Evolutionary conservation across 2,113 vertebrate genomes (phyloP).

Genomic region (Xyrauchen texanus): DNA sequence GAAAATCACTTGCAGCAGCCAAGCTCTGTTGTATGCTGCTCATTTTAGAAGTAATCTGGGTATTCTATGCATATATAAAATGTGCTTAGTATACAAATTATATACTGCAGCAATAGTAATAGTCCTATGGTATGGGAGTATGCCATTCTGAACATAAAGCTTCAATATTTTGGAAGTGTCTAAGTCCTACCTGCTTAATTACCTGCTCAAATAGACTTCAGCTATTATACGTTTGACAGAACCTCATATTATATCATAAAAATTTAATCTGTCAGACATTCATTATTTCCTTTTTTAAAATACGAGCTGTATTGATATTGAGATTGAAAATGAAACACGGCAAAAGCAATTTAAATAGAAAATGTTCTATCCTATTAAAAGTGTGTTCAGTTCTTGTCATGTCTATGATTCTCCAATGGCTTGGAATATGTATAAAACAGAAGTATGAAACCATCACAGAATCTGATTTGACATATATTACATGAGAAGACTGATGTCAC

Average conservation of each 20-base stretch:
- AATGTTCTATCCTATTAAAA: constrained; percentile 31
- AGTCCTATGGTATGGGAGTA: too few relatives aligned
- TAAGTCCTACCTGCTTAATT: constrained; percentile 30
- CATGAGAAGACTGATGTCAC: constrained; percentile 26
- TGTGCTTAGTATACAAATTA: too few relatives aligned
- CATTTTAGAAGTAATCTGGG: too few relatives aligned
- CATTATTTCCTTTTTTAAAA: not conserved
- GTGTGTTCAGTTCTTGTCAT: constrained; percentile 2
- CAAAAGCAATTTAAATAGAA: constrained; percentile 29
- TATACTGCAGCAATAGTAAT: too few relatives aligned
- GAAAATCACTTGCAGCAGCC: too few relatives aligned
- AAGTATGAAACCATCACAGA: constrained; percentile 11
- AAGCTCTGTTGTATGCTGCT: too few relatives aligned
- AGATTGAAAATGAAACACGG: constrained; percentile 13
- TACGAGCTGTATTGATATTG: not conserved
- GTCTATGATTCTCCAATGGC: constrained; percentile 1
- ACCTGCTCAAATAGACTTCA: constrained; percentile 31
- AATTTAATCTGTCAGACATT: constrained; percentile 45
- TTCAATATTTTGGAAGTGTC: not conserved
- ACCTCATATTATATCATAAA: constrained; percentile 35
- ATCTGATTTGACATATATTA: constrained; percentile 21
- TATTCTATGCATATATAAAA: too few relatives aligned
- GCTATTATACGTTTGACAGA: constrained; percentile 5
- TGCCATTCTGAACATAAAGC: too few relatives aligned
- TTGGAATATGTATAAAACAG: constrained; percentile 22